These are phyloP conservation scores for Ovis canadensis DNA, from an alignment of 2,113 vertebrate species.

Conservation along the genomic window DNA sequence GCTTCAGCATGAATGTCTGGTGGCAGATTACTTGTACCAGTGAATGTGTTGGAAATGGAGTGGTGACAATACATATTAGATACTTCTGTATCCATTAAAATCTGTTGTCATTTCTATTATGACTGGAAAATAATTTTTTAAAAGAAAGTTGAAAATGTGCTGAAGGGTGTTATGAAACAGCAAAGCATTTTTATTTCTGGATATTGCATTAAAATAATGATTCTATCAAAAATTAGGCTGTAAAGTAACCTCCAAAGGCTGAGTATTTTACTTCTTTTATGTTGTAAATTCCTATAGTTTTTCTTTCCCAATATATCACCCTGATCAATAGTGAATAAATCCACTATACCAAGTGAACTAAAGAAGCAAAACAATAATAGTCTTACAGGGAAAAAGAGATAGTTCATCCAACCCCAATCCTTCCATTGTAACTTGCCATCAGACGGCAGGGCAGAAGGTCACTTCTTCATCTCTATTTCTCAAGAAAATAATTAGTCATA, in stretches of 20 bases:
- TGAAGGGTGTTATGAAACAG: neutral
- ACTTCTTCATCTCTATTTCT: constrained; percentile 37
- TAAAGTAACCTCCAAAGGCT: neutral
- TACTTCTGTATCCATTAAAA: neutral
- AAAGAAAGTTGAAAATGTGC: neutral
- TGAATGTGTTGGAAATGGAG: neutral
- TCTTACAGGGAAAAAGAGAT: constrained; percentile 29
- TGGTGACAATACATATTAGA: neutral
- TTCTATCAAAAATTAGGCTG: neutral
- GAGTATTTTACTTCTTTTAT: neutral
- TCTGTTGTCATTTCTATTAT: neutral
- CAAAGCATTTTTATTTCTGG: neutral
- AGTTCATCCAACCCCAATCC: constrained; percentile 24
- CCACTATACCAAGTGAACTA: neutral
- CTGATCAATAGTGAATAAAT: constrained; percentile 19
- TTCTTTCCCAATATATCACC: neutral
- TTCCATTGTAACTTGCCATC: constrained; percentile 38
- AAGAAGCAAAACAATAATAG: neutral
- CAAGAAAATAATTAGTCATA: constrained; percentile 55
- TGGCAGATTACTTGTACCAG: neutral
- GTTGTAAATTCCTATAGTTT: neutral
- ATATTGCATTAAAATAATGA: neutral
- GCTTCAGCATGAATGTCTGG: neutral
- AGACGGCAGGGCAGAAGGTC: constrained; percentile 33
- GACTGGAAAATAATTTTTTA: neutral